A percentile compares a stretch with the other conserved stretches of the same genome.
These are phyloP conservation scores for Lacerta viridis DNA, from an alignment of 2,797 vertebrate genomes.

Conservation along the genomic window DNA sequence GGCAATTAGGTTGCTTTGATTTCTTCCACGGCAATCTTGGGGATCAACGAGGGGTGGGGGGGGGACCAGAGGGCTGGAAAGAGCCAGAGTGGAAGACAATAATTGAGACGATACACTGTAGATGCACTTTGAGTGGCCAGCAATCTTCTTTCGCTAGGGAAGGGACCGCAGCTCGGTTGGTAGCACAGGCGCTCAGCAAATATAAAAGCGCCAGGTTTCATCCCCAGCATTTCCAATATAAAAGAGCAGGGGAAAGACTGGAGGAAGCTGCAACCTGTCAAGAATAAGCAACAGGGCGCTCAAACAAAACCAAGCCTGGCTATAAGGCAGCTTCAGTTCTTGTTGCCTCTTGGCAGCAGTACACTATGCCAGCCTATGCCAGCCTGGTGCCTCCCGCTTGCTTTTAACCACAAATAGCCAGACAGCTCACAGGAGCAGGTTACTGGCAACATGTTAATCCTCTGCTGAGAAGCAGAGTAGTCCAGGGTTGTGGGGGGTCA, in stretches of 20 bases:
- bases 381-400: too few species aligned
- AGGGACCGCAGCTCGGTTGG: slow-evolving; percentile 34
- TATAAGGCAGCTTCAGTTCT: neutral
- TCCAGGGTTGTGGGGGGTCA: too few species aligned
- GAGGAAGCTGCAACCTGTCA: too few species aligned
- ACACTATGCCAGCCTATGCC: too few species aligned
- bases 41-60: slow-evolving; percentile 63
- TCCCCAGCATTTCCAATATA: neutral
- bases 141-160: slow-evolving; percentile 67
- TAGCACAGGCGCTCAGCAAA: neutral
- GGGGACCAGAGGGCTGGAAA: slow-evolving; percentile 42
- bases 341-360: too few species aligned
- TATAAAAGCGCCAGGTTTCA: neutral
- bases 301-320: neutral
- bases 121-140: slow-evolving; percentile 65
- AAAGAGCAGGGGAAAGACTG: slow-evolving; percentile 39
- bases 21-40: slow-evolving; percentile 68
- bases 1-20: slow-evolving; percentile 81
- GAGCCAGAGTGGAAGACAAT: slow-evolving; percentile 73
- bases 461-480: too few species aligned
- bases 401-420: too few species aligned
- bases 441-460: too few species aligned
- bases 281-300: neutral
- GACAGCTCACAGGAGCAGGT: too few species aligned
- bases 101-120: slow-evolving; percentile 70